Base-by-base conservation (phyloP, 1,140 invertebrate species). In the Drosophila ficusphila region DNA sequence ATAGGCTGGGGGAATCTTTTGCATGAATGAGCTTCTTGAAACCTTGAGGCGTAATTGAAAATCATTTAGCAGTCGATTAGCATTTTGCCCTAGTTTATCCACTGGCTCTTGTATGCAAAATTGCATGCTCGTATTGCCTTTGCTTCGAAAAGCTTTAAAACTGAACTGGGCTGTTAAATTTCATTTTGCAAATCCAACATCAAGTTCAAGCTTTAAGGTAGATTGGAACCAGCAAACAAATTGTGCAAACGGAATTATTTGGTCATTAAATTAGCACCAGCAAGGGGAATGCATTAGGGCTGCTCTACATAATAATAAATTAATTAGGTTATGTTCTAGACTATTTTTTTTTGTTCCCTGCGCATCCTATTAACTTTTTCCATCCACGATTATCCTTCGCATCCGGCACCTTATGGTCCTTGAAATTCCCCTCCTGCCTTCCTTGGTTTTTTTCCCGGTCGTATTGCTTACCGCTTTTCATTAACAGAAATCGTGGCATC, bases 401-500 rank as follows among this genome's bases (percentile, higher is more conserved):
- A 56, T 56, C 53, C 53, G 18, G 18, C 53, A 21, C n/a, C 23
- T 8, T n/a, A n/a, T 18, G 12, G 12, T 16, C 23, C 18, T 29
- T 12, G n/a, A 23, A 4, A 19, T 51, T 36, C 7, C 4, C 52
- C 2, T 21, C n/a, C 23, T 19, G 12, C 34, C n/a, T 25, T 12
- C n/a, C 12, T 19, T n/a, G 14, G 27, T 11, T 1, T 57, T 41
- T 57, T 21, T 7, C 29, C 46, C 47, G 49, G 29, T 53, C 47
- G 16, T 19, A 34, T 14, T 21, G 47, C 47, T 33, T 1, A 39
- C 60, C 44, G 47, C 44, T 42, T 52, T 67, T 67, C 62, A 65
- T 67, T 67, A 67, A 67, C 60, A 67, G 57, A 54, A 69, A 29
- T 11, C 41, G 9, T 4, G 16, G 18, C 23, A 14, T 27, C 38